A percentile compares a stretch with the other conserved stretches of the same genome.
phyloP scores from a whole-genome alignment of 2,888 invertebrate species.

The Thelaira solivaga region DNA sequence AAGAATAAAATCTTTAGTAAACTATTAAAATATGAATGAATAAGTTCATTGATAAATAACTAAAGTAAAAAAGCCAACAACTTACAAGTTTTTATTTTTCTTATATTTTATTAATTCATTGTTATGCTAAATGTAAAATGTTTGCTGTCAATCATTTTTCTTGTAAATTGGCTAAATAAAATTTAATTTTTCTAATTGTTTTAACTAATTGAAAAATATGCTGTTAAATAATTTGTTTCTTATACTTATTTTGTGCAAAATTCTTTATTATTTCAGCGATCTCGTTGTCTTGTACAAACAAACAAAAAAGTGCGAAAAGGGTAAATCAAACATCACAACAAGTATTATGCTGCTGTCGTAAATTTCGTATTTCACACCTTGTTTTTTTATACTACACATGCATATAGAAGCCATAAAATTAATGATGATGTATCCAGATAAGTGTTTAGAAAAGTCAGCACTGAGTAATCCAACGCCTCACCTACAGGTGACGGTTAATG shows the following conservation, averaged over 20 bases:
- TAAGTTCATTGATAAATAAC: too few relatives aligned
- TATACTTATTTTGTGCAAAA: not conserved
- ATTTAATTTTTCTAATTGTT: constrained; percentile 36
- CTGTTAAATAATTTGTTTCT: not conserved
- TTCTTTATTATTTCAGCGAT: not conserved
- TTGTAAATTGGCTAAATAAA: too few relatives aligned
- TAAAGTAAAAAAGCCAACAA: too few relatives aligned
- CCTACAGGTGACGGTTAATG: constrained; percentile 48
- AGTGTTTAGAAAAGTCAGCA: constrained; percentile 67
- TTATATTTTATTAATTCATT: not conserved
- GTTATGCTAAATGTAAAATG: constrained; percentile 28
- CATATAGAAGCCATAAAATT: constrained; percentile 55
- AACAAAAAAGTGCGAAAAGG: not conserved
- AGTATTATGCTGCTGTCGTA: constrained; percentile 25
- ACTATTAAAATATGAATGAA: too few relatives aligned
- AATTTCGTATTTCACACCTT: constrained; percentile 20
- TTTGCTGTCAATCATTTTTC: constrained; percentile 38
- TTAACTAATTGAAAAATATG: not conserved
- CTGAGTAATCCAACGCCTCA: constrained; percentile 58
- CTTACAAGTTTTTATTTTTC: too few relatives aligned
- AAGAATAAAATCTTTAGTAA: too few relatives aligned
- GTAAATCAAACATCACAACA: not conserved
- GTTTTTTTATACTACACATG: constrained; percentile 33
- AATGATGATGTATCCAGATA: constrained; percentile 67
- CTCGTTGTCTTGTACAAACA: not conserved